Evolutionary conservation across 2,888 invertebrate genomes (phyloP).

Genomic region (Tuberolachnus salignus): DNA sequence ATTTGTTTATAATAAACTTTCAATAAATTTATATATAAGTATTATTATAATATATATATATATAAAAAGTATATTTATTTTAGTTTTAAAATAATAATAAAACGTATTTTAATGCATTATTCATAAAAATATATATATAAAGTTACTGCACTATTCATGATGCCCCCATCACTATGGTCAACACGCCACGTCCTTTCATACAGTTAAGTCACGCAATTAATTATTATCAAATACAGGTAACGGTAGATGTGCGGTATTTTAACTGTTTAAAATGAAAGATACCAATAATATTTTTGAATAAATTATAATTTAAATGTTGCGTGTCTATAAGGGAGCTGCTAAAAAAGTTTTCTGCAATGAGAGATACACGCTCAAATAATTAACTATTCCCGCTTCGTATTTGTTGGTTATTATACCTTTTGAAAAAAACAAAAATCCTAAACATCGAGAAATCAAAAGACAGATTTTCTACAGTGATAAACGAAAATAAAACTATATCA

Average conservation of each 20-base stretch:
- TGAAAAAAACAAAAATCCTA: neutral
- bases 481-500: too few species aligned
- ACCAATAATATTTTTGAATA: neutral
- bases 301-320: constrained; percentile 8
- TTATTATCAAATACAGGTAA: too few species aligned
- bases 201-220: neutral
- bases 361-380: neutral
- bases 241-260: too few species aligned
- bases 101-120: neutral
- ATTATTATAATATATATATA: too few species aligned
- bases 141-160: neutral
- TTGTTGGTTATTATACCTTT: neutral
- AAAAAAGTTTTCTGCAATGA: neutral
- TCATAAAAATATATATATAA: neutral
- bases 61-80: too few species aligned
- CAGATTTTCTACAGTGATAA: too few species aligned
- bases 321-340: neutral
- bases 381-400: neutral
- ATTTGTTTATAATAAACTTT: too few species aligned
- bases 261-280: neutral
- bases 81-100: too few species aligned
- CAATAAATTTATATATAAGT: too few species aligned
- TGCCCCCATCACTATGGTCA: neutral
- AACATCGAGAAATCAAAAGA: too few species aligned
- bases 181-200: neutral